These are phyloP conservation scores for Arothron firmamentum DNA, from an alignment of 2,113 vertebrate genomes.

Conservation along the genomic window DNA sequence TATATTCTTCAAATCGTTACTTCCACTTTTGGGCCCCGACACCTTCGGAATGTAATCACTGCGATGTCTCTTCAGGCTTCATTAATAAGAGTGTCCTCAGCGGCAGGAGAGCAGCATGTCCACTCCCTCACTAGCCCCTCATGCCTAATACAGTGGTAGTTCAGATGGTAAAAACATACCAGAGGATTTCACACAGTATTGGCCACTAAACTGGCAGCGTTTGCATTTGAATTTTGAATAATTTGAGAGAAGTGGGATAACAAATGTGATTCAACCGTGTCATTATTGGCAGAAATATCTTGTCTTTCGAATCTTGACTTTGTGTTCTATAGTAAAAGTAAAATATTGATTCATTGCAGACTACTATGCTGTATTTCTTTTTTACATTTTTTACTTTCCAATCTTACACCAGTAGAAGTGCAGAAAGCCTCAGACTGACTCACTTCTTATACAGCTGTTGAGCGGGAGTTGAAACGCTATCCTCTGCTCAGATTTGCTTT, in stretches of 20 bases:
- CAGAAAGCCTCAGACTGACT: slow-evolving; percentile 18
- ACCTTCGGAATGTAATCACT: slow-evolving; percentile 21
- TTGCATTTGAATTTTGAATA: slow-evolving; percentile 57
- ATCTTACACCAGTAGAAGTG: slow-evolving; percentile 12
- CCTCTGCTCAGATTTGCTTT: slow-evolving; percentile 49
- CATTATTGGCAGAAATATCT: slow-evolving; percentile 54
- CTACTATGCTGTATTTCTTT: slow-evolving; percentile 3
- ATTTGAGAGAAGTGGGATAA: slow-evolving; percentile 39
- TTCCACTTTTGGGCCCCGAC: slow-evolving; percentile 1
- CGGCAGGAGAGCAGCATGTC: slow-evolving; percentile 28
- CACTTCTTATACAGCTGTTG: slow-evolving; percentile 38
- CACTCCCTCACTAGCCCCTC: slow-evolving; percentile 34
- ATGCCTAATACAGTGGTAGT: slow-evolving; percentile 55
- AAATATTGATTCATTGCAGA: background rate
- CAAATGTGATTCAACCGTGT: slow-evolving; percentile 62
- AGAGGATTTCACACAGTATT: slow-evolving; percentile 39
- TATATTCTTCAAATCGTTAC: slow-evolving; percentile 18
- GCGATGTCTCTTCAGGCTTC: slow-evolving; percentile 38
- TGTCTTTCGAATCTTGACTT: slow-evolving; percentile 51
- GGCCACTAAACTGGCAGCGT: slow-evolving; percentile 52
- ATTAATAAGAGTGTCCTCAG: slow-evolving; percentile 46
- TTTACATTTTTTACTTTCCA: background rate
- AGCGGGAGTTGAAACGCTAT: slow-evolving; percentile 23
- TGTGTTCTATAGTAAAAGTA: background rate
- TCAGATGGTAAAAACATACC: slow-evolving; percentile 37